Evolutionary conservation across 2,888 invertebrate species (phyloP).

Genomic region (Nemoura dubitans): DNA sequence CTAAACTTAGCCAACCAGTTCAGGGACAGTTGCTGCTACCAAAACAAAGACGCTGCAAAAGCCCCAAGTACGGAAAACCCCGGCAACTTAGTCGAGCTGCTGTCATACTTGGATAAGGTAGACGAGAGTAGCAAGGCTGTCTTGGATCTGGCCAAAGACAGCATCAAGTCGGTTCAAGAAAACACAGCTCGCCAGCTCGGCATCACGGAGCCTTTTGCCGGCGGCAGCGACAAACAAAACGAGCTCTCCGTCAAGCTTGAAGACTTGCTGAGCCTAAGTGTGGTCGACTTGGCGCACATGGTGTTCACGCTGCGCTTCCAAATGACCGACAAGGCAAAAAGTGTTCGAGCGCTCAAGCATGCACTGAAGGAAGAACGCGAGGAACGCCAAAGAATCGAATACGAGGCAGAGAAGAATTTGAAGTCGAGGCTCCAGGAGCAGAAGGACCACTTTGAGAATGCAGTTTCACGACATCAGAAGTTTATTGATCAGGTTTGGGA

Average conservation of each 20-base stretch:
- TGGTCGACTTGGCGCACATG: conserved; percentile 69
- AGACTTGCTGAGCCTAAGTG: conserved; percentile 65
- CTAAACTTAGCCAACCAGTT: background rate
- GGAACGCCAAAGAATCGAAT: conserved; percentile 54
- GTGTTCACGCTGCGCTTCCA: conserved; percentile 69
- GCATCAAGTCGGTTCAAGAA: conserved; percentile 17
- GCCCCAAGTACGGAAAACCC: background rate
- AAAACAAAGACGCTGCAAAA: background rate
- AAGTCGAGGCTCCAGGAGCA: conserved; percentile 65
- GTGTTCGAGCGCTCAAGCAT: conserved; percentile 68
- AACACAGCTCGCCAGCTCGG: conserved; percentile 10
- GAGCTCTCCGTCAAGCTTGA: conserved; percentile 62
- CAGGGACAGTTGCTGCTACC: background rate
- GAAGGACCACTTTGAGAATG: conserved; percentile 76
- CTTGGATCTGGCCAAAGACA: conserved; percentile 52
- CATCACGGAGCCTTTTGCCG: background rate
- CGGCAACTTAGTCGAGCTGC: conserved; percentile 61
- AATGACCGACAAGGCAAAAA: conserved; percentile 69
- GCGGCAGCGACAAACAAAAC: background rate
- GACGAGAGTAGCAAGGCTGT: conserved; percentile 66
- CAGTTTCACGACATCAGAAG: conserved; percentile 80
- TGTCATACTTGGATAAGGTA: conserved; percentile 72
- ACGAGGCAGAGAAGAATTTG: conserved; percentile 59
- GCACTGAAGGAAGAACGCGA: conserved; percentile 69
- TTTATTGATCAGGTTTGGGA: conserved; percentile 77